Conservation (phyloP, 2,888 invertebrate genomes). For the Microctonus aethiopoides region DNA sequence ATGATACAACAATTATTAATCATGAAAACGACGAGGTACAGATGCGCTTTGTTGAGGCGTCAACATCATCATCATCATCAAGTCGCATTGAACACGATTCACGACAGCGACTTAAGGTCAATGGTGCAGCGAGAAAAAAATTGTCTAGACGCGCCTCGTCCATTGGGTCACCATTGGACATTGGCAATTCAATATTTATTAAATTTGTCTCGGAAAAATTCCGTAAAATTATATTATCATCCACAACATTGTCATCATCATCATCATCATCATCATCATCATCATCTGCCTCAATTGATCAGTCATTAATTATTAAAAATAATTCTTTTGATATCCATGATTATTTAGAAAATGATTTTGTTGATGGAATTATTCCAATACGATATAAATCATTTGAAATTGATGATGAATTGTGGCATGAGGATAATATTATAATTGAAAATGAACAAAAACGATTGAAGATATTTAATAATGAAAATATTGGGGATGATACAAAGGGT, state of each 20-base stretch:
- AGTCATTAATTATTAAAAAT: slow-evolving; percentile 5
- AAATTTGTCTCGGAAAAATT: slow-evolving; percentile 23
- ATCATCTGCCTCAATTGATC: slow-evolving; percentile 1
- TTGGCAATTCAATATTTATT: slow-evolving; percentile 28
- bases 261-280: too few species aligned
- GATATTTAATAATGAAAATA: slow-evolving; percentile 4
- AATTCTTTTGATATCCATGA: not conserved
- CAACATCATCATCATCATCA: not conserved
- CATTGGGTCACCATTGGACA: slow-evolving; percentile 25
- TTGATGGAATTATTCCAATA: slow-evolving; percentile 38
- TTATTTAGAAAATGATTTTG: slow-evolving; percentile 9
- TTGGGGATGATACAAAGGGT: slow-evolving; percentile 27
- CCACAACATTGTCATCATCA: too few species aligned
- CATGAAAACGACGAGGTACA: not conserved
- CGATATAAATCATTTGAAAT: slow-evolving; percentile 32
- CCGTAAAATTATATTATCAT: slow-evolving; percentile 16
- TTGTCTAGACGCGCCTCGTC: slow-evolving; percentile 20
- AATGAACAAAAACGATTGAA: slow-evolving; percentile 34
- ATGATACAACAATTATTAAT: not conserved
- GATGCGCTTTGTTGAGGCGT: slow-evolving; percentile 9
- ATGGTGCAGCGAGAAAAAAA: slow-evolving; percentile 1
- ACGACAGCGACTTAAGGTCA: slow-evolving; percentile 23
- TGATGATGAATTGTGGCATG: slow-evolving; percentile 7
- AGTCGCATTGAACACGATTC: slow-evolving; percentile 14
- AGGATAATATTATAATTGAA: slow-evolving; percentile 7